These are phyloP conservation scores for Oncopodura yosiiana DNA, from an alignment of 1,140 invertebrate genomes.

Conservation along the genomic window DNA sequence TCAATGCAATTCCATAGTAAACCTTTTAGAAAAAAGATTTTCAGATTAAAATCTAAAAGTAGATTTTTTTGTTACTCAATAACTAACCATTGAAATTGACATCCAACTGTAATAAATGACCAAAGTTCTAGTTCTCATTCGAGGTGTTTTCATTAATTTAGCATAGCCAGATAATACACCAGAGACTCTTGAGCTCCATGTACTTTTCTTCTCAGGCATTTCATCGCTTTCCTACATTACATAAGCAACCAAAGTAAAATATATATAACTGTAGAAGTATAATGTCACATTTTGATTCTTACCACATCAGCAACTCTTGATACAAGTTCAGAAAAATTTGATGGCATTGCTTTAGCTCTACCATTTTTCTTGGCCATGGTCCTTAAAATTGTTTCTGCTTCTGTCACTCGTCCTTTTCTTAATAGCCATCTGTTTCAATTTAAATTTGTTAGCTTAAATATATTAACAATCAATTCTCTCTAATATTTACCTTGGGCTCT, in stretches of 20 bases:
- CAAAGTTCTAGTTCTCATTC: slow-evolving; percentile 26
- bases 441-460: neutral
- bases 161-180: slow-evolving; percentile 22
- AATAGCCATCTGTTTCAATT: slow-evolving; percentile 35
- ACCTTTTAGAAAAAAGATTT: too few relatives aligned
- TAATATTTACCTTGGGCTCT: slow-evolving; percentile 12
- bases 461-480: neutral
- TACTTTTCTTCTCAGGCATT: slow-evolving; percentile 3
- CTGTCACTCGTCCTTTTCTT: slow-evolving; percentile 26
- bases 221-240: slow-evolving; percentile 17
- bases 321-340: slow-evolving; percentile 22
- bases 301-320: slow-evolving; percentile 16
- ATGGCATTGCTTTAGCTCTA: slow-evolving; percentile 10
- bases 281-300: neutral
- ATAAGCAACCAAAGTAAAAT: neutral
- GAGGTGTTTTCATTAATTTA: slow-evolving; percentile 17
- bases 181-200: slow-evolving; percentile 4
- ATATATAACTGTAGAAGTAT: neutral
- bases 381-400: slow-evolving; percentile 33
- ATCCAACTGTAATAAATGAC: slow-evolving; percentile 31
- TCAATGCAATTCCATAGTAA: slow-evolving; percentile 36
- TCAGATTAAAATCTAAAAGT: too few relatives aligned
- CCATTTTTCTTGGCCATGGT: slow-evolving; percentile 18
- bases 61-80: too few relatives aligned
- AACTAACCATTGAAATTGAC: slow-evolving; percentile 31